These are phyloP conservation scores for Muscina levida DNA, from an alignment of 2,888 invertebrate genomes.

Conservation along the genomic window DNA sequence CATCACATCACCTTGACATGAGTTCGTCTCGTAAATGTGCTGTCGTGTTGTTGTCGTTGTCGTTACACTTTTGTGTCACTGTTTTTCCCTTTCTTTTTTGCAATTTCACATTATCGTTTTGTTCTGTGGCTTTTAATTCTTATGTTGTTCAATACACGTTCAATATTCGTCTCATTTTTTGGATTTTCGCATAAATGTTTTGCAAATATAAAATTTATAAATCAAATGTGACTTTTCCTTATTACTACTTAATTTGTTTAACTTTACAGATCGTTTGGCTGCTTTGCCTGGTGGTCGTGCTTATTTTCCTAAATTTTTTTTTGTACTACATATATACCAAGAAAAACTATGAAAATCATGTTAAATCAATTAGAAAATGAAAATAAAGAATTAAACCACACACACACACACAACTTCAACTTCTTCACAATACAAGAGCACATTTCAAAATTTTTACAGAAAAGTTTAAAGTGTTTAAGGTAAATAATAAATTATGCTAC, in stretches of 20 bases:
- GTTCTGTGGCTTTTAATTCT: slow-evolving; percentile 58
- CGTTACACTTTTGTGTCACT: neutral
- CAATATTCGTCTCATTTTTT: slow-evolving; percentile 28
- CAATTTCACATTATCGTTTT: slow-evolving; percentile 44
- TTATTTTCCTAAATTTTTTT: slow-evolving; percentile 70
- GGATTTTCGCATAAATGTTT: slow-evolving; percentile 11
- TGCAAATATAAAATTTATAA: slow-evolving; percentile 23
- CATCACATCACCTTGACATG: too few species aligned
- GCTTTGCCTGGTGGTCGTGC: slow-evolving; percentile 74
- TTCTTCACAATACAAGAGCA: neutral
- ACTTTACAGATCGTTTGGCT: slow-evolving; percentile 76
- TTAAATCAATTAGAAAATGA: neutral
- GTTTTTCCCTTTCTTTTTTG: neutral
- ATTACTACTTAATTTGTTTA: slow-evolving; percentile 52
- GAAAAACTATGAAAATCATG: slow-evolving; percentile 38
- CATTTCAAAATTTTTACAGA: slow-evolving; percentile 10
- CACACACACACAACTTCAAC: neutral
- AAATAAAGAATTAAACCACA: neutral
- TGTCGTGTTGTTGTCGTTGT: neutral
- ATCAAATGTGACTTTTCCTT: slow-evolving; percentile 51
- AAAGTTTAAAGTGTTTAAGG: slow-evolving; percentile 41
- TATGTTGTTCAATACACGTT: too few species aligned
- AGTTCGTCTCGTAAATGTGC: too few species aligned
- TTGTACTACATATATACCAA: slow-evolving; percentile 49
- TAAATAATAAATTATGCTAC: slow-evolving; percentile 40